phyloP scores from a whole-genome alignment of 2,888 invertebrate species.

The Nyleta sp. region DNA sequence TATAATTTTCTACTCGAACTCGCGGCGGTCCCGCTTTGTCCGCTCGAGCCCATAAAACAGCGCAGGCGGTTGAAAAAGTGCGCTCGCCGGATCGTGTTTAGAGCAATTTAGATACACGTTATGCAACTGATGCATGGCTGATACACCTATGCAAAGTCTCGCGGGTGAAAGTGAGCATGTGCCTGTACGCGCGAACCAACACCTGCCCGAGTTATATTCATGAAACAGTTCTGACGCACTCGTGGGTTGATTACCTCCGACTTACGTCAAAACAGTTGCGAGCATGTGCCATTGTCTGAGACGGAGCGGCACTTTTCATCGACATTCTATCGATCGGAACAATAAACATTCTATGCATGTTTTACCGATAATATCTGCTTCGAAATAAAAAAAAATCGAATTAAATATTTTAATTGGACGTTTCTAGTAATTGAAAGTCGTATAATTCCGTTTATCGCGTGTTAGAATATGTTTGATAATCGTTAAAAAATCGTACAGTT shows the following conservation, averaged over 20 bases:
- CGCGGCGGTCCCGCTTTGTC: constrained; percentile 17
- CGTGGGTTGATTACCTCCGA: constrained; percentile 29
- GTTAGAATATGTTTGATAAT: too few relatives aligned
- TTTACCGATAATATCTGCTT: neutral
- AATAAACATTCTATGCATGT: constrained; percentile 31
- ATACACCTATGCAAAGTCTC: constrained; percentile 40
- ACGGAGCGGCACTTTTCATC: neutral
- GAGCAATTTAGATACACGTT: constrained; percentile 34
- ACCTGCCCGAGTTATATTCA: constrained; percentile 27
- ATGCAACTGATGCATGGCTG: constrained; percentile 28
- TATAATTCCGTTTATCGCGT: too few relatives aligned
- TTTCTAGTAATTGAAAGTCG: too few relatives aligned
- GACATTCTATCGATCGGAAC: constrained; percentile 11
- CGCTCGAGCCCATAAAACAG: too few relatives aligned
- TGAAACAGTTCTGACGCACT: constrained; percentile 12
- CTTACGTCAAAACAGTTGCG: constrained; percentile 28
- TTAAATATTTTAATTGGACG: constrained; percentile 18
- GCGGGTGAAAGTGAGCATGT: constrained; percentile 25
- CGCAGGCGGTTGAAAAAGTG: constrained; percentile 28
- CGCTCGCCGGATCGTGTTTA: constrained; percentile 7
- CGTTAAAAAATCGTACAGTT: too few relatives aligned
- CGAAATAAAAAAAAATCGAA: neutral
- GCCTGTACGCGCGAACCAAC: constrained; percentile 3
- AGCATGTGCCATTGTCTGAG: constrained; percentile 21
- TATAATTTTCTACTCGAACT: neutral